These are phyloP conservation scores for Nymphalis urticae DNA, from an alignment of 2,888 invertebrate species.

Conservation along the genomic window DNA sequence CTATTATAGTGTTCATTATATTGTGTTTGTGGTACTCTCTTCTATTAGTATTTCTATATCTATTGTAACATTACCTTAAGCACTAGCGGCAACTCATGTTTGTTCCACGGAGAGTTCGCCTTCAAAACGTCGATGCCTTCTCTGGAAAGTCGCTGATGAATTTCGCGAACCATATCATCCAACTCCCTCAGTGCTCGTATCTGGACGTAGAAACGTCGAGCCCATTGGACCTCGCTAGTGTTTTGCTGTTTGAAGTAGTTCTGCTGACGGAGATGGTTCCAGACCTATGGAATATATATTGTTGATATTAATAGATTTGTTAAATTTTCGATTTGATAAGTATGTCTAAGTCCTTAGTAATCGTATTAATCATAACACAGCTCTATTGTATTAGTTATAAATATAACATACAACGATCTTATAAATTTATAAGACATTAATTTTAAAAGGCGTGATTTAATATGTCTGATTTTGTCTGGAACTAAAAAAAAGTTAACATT, in stretches of 20 bases:
- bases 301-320: background rate
- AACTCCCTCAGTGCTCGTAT: slow-evolving; percentile 87
- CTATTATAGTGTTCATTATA: no score
- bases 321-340: no score
- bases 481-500: no score
- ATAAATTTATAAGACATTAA: no score
- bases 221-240: slow-evolving; percentile 84
- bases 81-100: slow-evolving; percentile 56
- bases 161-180: slow-evolving; percentile 86
- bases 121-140: slow-evolving; percentile 82
- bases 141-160: slow-evolving; percentile 82
- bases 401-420: no score
- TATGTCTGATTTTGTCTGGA: no score
- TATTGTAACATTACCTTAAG: slow-evolving; percentile 56
- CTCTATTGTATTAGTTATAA: no score
- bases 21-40: no score
- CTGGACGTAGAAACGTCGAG: slow-evolving; percentile 85
- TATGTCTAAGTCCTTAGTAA: no score
- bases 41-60: no score
- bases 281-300: slow-evolving; percentile 76
- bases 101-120: slow-evolving; percentile 62
- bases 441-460: no score
- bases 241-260: slow-evolving; percentile 78
- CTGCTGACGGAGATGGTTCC: slow-evolving; percentile 83
- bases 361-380: no score